Conservation (phyloP, 53 echinoderm and acorn worm genomes). For the Echinometra lucunter region DNA sequence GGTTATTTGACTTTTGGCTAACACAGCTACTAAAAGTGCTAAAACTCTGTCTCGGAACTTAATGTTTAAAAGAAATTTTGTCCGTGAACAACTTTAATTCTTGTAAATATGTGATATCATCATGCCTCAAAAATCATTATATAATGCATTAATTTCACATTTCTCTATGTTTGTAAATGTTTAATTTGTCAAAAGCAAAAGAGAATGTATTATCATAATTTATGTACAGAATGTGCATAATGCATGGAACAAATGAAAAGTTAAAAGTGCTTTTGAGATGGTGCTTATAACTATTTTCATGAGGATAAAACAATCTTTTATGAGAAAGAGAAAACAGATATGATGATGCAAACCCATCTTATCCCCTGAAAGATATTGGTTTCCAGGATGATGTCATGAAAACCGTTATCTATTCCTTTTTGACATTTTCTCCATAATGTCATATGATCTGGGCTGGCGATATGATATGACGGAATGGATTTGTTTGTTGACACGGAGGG, state of each 20-base stretch:
- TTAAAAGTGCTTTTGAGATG: neutral
- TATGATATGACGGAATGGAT: neutral
- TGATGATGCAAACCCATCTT: neutral
- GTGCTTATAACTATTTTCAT: neutral
- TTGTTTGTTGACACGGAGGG: conserved; percentile 23
- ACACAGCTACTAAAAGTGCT: too few relatives aligned
- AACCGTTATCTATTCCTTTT: neutral
- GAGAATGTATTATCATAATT: neutral
- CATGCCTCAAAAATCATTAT: too few relatives aligned
- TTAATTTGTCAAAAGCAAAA: neutral
- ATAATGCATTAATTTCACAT: too few relatives aligned
- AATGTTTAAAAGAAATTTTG: too few relatives aligned
- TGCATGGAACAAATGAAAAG: neutral
- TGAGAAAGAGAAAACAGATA: neutral
- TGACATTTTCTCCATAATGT: conserved; percentile 12
- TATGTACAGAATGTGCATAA: neutral
- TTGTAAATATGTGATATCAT: too few relatives aligned
- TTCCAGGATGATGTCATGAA: conserved; percentile 15
- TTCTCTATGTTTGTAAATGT: too few relatives aligned
- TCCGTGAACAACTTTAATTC: too few relatives aligned
- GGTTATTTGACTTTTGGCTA: neutral
- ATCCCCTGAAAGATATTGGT: neutral
- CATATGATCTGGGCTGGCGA: neutral
- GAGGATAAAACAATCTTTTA: neutral
- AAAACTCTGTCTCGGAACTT: too few relatives aligned